Conservation (phyloP, 2,113 vertebrate genomes). For the Girardinichthys multiradiatus region DNA sequence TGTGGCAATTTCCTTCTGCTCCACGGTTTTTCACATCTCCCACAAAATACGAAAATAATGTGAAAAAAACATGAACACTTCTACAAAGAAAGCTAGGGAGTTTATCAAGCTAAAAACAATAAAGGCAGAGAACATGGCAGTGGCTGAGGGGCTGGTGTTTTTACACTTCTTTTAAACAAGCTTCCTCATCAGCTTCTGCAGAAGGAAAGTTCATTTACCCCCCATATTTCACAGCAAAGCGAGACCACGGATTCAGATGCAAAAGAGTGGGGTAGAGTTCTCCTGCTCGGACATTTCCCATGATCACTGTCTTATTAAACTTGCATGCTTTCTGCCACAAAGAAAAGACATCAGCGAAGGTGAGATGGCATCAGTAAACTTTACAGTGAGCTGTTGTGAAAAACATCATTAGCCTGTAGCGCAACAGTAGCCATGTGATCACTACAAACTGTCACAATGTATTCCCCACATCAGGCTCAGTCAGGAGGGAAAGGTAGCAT, state of each 20-base stretch:
- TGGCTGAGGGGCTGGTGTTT: neutral
- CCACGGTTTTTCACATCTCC: no score
- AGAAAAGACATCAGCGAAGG: neutral
- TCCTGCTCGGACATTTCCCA: conserved; percentile 4
- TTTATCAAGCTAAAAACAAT: no score
- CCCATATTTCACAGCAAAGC: conserved; percentile 11
- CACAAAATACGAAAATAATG: no score
- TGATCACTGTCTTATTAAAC: conserved; percentile 5
- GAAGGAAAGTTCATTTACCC: conserved; percentile 6
- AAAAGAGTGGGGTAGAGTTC: conserved; percentile 2
- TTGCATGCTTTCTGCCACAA: conserved; percentile 1
- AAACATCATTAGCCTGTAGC: neutral
- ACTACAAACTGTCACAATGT: conserved; percentile 5
- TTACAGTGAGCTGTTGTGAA: neutral
- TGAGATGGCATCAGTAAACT: neutral
- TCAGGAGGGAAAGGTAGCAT: conserved; percentile 23
- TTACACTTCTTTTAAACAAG: conserved; percentile 15
- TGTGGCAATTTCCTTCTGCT: no score
- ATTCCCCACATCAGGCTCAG: conserved; percentile 22
- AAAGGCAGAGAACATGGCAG: neutral
- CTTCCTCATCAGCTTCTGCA: conserved; percentile 8
- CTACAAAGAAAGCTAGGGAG: no score
- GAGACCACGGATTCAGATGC: conserved; percentile 12
- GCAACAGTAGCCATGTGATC: conserved; percentile 11
- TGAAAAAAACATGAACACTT: no score